A percentile compares a stretch with the other conserved stretches of the same genome.
phyloP scores from a whole-genome alignment of 1,140 invertebrate species.

The Ips typographus region DNA sequence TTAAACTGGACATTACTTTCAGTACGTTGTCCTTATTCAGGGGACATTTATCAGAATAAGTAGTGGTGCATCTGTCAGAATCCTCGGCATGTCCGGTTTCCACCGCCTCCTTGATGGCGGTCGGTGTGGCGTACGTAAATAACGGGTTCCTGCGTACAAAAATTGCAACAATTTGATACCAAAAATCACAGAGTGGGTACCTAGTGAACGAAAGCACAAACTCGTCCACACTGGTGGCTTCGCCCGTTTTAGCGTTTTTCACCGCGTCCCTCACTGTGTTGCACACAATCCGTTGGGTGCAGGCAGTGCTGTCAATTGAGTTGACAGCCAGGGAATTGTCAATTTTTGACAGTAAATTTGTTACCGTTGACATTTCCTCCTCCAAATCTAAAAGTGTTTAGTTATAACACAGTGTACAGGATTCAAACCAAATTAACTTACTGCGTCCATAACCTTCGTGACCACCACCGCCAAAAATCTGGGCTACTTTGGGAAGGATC shows the following conservation, averaged over 20 bases:
- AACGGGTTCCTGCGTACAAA: conserved; percentile 63
- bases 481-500: conserved; percentile 74
- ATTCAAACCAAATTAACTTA: conserved; percentile 51
- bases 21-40: conserved; percentile 64
- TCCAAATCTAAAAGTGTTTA: conserved; percentile 59
- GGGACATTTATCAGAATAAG: conserved; percentile 63
- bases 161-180: background rate
- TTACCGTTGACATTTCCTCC: conserved; percentile 60
- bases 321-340: conserved; percentile 71
- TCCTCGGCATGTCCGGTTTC: conserved; percentile 64
- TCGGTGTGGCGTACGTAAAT: conserved; percentile 70
- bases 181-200: conserved; percentile 50
- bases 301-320: conserved; percentile 76
- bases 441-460: conserved; percentile 61
- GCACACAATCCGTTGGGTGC: conserved; percentile 76
- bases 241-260: conserved; percentile 61
- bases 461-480: conserved; percentile 65
- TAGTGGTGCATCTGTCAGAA: conserved; percentile 58
- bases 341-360: conserved; percentile 67
- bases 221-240: conserved; percentile 65
- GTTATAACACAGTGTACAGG: background rate
- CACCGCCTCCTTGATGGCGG: conserved; percentile 73
- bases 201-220: conserved; percentile 65
- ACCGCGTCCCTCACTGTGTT: conserved; percentile 71
- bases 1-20: conserved; percentile 61